Evolutionary conservation across 1,140 invertebrate genomes (phyloP), one percentile per base, ranked within the genome.

Genomic region (Medauroidea extradentata): DNA sequence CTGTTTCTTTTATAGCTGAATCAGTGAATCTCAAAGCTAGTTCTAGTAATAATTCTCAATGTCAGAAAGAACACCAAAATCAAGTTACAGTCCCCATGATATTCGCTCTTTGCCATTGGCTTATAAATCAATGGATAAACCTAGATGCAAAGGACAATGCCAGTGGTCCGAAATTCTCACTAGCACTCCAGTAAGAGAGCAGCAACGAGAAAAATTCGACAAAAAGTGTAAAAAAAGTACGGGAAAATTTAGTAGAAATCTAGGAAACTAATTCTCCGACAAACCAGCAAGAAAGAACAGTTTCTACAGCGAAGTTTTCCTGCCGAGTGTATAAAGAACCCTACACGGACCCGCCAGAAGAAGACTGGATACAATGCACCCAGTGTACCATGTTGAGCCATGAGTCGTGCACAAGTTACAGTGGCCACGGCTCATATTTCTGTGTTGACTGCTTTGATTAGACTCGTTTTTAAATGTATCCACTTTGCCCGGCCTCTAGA

Each of bases 261-360:
- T 49, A n/a, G 11, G 11, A 7, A 34, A 34, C 11, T 11, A 34
- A 4, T 11, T 34, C 11, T 34, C 29, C 11, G 29, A 34, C 4
- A 11, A 34, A 34, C 29, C 29, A 11, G 11, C 29, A 34, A 34
- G 29, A 34, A n/a, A n/a, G n/a, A n/a, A n/a, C n/a, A n/a, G 29
- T 34, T 34, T 34, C 29, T 34, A 34, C 29, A 34, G 4, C 19
- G 48, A 52, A 42, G 46, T 57, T 38, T 57, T 42, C 57, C 38
- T 57, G 53, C 50, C 29, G 34, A 18, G 54, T 61, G 27, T 57
- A 52, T 43, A 21, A 9, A 34, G 54, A 25, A 16, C 38, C 39
- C 25, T 57, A 57, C 25, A 39, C 14, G 13, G 38, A 43, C 5
- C 55, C 54, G 42, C 54, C 34, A 5, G 16, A 24, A 51, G 48